Evolutionary conservation across 1,140 invertebrate genomes (phyloP).

Genomic region (Drosophila chauvacae): DNA sequence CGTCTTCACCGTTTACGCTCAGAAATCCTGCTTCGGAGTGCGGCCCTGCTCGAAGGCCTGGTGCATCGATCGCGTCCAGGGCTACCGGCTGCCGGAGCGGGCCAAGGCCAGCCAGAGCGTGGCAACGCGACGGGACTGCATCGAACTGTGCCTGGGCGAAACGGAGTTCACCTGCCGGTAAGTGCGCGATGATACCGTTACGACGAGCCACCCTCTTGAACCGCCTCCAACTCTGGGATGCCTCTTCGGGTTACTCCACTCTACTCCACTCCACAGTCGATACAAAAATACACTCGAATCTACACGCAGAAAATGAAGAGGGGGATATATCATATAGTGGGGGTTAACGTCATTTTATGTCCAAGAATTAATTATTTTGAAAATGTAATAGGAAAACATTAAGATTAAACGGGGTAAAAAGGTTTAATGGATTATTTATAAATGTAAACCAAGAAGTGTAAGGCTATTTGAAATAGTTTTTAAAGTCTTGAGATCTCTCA

Average conservation of each 20-base stretch:
- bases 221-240: constrained; percentile 21
- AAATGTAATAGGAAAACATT: too few species aligned
- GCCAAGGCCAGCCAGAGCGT: constrained; percentile 90
- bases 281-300: constrained; percentile 22
- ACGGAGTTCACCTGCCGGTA: constrained; percentile 95
- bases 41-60: constrained; percentile 95
- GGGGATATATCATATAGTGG: neutral
- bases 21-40: constrained; percentile 95
- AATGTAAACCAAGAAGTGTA: neutral
- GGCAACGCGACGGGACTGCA: constrained; percentile 92
- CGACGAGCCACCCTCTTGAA: constrained; percentile 87
- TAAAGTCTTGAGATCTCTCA: neutral
- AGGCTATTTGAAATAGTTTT: neutral
- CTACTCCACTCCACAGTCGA: constrained; percentile 14
- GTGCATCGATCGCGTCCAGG: constrained; percentile 96
- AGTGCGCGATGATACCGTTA: constrained; percentile 84
- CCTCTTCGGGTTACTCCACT: constrained; percentile 17
- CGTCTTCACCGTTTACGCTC: constrained; percentile 97
- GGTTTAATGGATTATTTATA: too few species aligned
- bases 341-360: neutral
- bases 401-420: neutral
- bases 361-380: neutral
- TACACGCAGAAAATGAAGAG: constrained; percentile 6
- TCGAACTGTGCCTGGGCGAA: constrained; percentile 94
- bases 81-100: constrained; percentile 91